Evolutionary conservation across 1,140 invertebrate species (phyloP).

Genomic region (Apis florea): DNA sequence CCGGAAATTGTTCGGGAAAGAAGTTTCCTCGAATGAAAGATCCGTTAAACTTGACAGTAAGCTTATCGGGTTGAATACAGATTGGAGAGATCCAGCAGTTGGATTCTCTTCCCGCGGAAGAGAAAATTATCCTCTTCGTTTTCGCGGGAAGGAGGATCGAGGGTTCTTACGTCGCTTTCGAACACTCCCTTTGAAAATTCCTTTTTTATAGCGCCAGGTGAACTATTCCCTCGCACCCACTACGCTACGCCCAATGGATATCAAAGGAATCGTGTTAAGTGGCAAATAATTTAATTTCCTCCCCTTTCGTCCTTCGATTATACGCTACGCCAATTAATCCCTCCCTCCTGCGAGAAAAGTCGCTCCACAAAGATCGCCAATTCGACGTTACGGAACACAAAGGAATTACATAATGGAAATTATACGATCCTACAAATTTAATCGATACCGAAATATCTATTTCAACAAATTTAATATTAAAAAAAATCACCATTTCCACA

Average conservation of each 20-base stretch:
- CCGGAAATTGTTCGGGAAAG: not conserved
- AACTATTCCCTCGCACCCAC: not conserved
- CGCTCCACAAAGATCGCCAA: too few species aligned
- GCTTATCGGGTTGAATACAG: constrained; percentile 61
- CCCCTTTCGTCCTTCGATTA: not conserved
- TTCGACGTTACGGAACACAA: too few species aligned
- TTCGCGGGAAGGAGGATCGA: constrained; percentile 39
- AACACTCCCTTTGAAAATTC: constrained; percentile 42
- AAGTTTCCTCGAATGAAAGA: constrained; percentile 20
- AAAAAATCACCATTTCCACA: too few species aligned
- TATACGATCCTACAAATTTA: too few species aligned
- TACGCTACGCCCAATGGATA: not conserved
- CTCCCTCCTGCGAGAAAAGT: too few species aligned
- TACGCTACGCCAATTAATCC: not conserved
- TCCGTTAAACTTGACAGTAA: constrained; percentile 59
- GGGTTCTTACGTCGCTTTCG: constrained; percentile 21
- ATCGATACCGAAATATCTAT: too few species aligned
- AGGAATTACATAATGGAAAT: too few species aligned
- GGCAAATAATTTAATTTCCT: constrained; percentile 2
- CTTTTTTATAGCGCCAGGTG: not conserved
- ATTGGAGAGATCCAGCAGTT: constrained; percentile 53
- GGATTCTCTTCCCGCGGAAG: constrained; percentile 25
- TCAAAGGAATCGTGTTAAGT: constrained; percentile 10
- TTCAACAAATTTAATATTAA: too few species aligned
- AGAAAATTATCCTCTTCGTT: constrained; percentile 64